These are phyloP conservation scores for Henicopernis longicauda DNA, from an alignment of 2,113 vertebrate genomes.

Conservation along the genomic window DNA sequence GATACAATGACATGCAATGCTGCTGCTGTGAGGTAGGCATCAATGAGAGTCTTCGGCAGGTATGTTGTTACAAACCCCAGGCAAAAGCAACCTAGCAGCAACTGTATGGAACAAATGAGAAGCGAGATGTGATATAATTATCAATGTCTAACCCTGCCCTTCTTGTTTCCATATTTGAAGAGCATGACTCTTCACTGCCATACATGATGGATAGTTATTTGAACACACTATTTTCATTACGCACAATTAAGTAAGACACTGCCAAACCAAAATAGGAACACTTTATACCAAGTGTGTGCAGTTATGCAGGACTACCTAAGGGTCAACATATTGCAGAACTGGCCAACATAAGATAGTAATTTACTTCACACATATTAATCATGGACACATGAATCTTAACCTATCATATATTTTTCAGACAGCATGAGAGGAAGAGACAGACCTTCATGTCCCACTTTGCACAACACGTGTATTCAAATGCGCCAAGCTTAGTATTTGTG, in stretches of 20 bases:
- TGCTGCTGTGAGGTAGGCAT: conserved; percentile 59
- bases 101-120: conserved; percentile 7
- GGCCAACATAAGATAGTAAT: neutral
- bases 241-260: neutral
- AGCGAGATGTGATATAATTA: neutral
- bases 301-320: neutral
- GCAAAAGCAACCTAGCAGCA: conserved; percentile 46
- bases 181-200: neutral
- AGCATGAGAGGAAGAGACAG: neutral
- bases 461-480: neutral
- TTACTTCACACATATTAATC: neutral
- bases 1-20: conserved; percentile 46
- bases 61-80: conserved; percentile 50
- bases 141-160: neutral
- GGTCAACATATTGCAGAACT: neutral
- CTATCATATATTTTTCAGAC: neutral
- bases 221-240: neutral
- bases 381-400: neutral
- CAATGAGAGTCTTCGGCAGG: conserved; percentile 32
- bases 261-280: neutral
- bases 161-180: neutral
- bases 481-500: neutral
- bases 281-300: neutral
- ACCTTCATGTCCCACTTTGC: neutral
- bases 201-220: neutral